Evolutionary conservation across 1,140 invertebrate species (phyloP), one percentile per base, ranked within the genome.

Genomic region (Drosophila truncata): DNA sequence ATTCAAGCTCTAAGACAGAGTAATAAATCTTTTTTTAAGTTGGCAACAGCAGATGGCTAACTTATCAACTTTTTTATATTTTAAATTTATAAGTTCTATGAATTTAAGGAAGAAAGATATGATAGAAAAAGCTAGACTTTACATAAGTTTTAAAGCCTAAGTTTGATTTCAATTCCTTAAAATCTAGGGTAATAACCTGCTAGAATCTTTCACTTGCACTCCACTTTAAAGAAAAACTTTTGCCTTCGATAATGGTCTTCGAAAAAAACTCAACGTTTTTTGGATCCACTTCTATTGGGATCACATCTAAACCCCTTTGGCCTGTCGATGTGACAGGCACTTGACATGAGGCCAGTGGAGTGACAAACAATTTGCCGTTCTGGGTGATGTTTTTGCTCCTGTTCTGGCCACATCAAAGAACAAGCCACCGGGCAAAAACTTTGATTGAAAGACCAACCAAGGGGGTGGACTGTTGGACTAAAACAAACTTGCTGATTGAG

Each of bases 401-500:
- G 37, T 41, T 8, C 33, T 23, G 47, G 47, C 66, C 66, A 70
- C 66, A 70, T 70, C 66, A 70, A 70, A 55, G 66, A 35, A 35
- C 64, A 52, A 54, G 41, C 54, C 23, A 16, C 23, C 13, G 16
- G 29, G 39, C 57, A 46, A 70, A 69, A 67, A 70, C 35, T 37
- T 55, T 55, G 63, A 70, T 70, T 70, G 63, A 67, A 67, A 37
- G 63, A 31, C 31, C 37, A 55, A 37, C 41, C 52, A 46, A 67
- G 52, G 23, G 9, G 16, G 8, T 7, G 35, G 9, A 23, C 33
- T 70, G 37, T 67, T 52, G 66, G 47, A 62, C 37, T 29, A 37
- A 54, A 42, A 18, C 63, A 54, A 70, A 54, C 66, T 54, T 50
- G 44, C 62, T 66, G 62, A 70, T 66, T 70, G 62, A 66, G 62